Conservation (phyloP, 2,888 invertebrate genomes). For the Acrobasis repandana region DNA sequence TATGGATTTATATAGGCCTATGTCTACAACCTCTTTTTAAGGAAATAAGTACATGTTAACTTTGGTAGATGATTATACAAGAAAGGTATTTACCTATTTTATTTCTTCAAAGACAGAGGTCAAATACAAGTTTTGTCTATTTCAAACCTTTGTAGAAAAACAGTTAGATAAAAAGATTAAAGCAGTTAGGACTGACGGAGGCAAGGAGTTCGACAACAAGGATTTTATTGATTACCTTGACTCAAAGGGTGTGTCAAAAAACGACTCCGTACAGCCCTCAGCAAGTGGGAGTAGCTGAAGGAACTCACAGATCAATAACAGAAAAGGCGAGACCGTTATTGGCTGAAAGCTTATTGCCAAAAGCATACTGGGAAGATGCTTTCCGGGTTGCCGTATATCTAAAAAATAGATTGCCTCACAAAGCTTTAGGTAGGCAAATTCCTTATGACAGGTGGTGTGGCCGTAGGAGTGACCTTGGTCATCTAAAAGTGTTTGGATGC, state of each 20-base stretch:
- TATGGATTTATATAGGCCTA: conserved; percentile 20
- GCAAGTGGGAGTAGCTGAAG: conserved; percentile 24
- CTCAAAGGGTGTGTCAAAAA: conserved; percentile 23
- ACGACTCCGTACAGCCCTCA: not conserved
- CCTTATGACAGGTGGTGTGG: conserved; percentile 26
- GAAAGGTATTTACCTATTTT: conserved; percentile 20
- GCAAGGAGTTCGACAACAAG: conserved; percentile 23
- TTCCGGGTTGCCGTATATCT: conserved; percentile 22
- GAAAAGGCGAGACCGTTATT: conserved; percentile 20
- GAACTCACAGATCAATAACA: conserved; percentile 18
- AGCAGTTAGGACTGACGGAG: conserved; percentile 23
- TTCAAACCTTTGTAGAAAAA: conserved; percentile 25
- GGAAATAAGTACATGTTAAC: conserved; percentile 20
- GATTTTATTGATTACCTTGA: conserved; percentile 2
- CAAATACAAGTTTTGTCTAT: conserved; percentile 13
- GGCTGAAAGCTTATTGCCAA: not conserved
- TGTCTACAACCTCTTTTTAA: conserved; percentile 12
- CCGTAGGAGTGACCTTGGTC: conserved; percentile 12
- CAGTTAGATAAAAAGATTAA: too few species aligned
- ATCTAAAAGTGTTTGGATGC: conserved; percentile 28
- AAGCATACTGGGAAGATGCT: conserved; percentile 26
- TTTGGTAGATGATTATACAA: conserved; percentile 19
- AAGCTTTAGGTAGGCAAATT: not conserved
- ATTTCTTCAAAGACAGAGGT: conserved; percentile 19
- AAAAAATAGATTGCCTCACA: conserved; percentile 19